Evolutionary conservation across 1,140 invertebrate genomes (phyloP).

Genomic region (Pteromalus puparum): DNA sequence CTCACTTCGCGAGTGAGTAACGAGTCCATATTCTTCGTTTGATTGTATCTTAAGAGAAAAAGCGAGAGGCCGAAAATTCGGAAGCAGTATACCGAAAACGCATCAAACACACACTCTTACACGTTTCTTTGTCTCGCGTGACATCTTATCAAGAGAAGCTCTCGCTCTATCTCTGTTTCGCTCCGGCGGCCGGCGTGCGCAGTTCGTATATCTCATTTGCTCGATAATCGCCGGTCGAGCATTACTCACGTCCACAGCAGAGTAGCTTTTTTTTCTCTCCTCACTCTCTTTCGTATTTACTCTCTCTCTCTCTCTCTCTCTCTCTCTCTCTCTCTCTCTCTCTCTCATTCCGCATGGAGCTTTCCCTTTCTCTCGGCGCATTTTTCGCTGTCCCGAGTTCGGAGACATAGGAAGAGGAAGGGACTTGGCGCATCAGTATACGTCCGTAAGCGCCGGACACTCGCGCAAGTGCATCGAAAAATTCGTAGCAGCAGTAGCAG

Average conservation of each 20-base stretch:
- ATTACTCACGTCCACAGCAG: neutral
- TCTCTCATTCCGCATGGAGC: neutral
- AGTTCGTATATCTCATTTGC: conserved; percentile 11
- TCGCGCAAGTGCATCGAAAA: neutral
- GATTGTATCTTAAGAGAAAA: neutral
- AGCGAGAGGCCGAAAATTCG: neutral
- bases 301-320: neutral
- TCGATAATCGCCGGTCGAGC: conserved; percentile 3
- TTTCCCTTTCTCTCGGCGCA: neutral
- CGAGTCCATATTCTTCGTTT: too few relatives aligned
- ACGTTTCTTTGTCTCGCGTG: conserved; percentile 1
- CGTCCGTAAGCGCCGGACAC: too few relatives aligned
- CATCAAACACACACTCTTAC: neutral
- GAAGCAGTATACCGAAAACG: neutral
- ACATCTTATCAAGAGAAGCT: conserved; percentile 18
- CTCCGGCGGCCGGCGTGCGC: neutral
- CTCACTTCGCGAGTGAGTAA: too few relatives aligned
- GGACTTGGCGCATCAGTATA: neutral
- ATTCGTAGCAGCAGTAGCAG: neutral
- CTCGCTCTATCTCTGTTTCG: neutral
- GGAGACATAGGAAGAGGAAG: neutral
- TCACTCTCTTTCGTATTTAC: neutral
- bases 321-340: neutral
- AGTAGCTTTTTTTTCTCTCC: neutral
- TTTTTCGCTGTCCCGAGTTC: neutral